These are phyloP conservation scores for Phaenicophaeus curvirostris DNA, from an alignment of 2,797 vertebrate genomes.

Conservation along the genomic window DNA sequence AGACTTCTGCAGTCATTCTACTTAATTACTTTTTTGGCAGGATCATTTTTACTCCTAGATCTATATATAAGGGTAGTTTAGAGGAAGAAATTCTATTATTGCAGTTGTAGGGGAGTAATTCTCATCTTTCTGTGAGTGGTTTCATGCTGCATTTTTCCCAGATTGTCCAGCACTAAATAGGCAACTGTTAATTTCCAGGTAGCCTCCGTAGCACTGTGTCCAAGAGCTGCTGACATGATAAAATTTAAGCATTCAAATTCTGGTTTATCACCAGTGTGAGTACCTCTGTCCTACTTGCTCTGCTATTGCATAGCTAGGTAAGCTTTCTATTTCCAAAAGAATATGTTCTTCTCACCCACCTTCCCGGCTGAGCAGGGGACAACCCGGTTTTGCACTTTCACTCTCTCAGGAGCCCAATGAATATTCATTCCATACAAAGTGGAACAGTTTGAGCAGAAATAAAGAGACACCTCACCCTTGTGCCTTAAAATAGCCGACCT, in stretches of 20 bases:
- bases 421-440: conserved; percentile 56
- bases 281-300: not conserved
- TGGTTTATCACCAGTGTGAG: not conserved
- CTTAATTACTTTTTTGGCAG: conserved; percentile 38
- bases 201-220: not conserved
- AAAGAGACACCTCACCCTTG: conserved; percentile 8
- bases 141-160: not conserved
- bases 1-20: conserved; percentile 19
- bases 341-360: not conserved
- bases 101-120: not conserved
- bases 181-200: not conserved
- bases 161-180: not conserved
- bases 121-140: not conserved
- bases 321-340: not conserved
- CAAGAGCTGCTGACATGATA: not conserved
- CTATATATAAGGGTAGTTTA: not conserved
- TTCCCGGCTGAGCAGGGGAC: not conserved
- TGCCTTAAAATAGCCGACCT: conserved; percentile 17
- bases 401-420: conserved; percentile 20
- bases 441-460: conserved; percentile 29
- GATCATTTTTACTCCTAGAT: not conserved
- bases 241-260: not conserved
- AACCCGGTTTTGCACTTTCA: not conserved
- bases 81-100: not conserved
- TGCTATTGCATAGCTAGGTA: not conserved